Conservation (phyloP, 1,140 invertebrate species). For the Rhyacophila brunnea region DNA sequence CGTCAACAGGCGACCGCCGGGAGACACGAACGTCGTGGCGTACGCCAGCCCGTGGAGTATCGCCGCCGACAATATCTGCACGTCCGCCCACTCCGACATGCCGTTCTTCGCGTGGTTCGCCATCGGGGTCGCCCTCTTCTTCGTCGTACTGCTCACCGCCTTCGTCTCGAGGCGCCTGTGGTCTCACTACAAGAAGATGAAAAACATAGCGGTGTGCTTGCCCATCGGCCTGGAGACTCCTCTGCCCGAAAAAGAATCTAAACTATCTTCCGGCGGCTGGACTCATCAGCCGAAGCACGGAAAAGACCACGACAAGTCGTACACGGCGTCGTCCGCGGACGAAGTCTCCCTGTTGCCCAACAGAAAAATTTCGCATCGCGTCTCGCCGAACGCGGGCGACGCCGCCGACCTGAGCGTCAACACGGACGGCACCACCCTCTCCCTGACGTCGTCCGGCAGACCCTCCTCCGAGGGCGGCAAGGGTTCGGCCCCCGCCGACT, state of each 20-base stretch:
- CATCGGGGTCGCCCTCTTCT: neutral
- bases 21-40: conserved; percentile 25
- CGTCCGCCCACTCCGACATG: neutral
- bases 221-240: conserved; percentile 45
- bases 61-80: conserved; percentile 33
- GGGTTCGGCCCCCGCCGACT: conserved; percentile 47
- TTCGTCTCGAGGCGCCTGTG: neutral
- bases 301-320: conserved; percentile 42
- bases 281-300: conserved; percentile 36
- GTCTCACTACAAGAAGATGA: conserved; percentile 45
- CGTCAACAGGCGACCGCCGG: conserved; percentile 24
- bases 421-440: conserved; percentile 49
- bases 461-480: conserved; percentile 36
- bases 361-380: no score
- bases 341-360: conserved; percentile 47
- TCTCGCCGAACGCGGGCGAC: conserved; percentile 35
- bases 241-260: conserved; percentile 46
- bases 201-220: conserved; percentile 47
- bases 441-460: conserved; percentile 39
- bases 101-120: neutral
- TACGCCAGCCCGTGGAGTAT: conserved; percentile 53
- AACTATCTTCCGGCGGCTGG: conserved; percentile 44
- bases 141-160: neutral
- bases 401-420: conserved; percentile 46
- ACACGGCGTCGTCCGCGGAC: conserved; percentile 37